These are phyloP conservation scores for Petaurus breviceps DNA, from an alignment of 2,113 vertebrate genomes.

Conservation along the genomic window DNA sequence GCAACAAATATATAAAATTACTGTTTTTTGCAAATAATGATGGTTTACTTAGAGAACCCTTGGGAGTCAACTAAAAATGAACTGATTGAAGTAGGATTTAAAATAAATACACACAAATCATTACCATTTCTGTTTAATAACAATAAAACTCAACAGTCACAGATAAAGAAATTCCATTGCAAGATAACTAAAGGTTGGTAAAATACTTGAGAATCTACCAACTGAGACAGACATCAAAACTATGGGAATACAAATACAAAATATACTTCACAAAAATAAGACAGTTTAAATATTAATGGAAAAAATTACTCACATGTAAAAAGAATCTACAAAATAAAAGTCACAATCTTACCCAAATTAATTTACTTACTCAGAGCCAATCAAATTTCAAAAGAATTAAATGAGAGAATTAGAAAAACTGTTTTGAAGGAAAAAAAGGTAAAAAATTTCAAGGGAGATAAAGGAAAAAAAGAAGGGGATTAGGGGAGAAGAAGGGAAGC, in stretches of 20 bases:
- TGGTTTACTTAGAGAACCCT: background rate
- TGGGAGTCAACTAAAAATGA: background rate
- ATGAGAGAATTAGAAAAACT: background rate
- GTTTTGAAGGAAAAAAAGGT: background rate
- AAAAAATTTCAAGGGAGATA: background rate
- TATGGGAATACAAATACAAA: background rate
- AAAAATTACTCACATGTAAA: background rate
- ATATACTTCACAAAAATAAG: background rate
- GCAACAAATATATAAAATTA: no score
- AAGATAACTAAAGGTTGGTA: background rate
- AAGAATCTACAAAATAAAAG: background rate
- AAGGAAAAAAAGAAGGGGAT: background rate
- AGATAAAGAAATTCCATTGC: background rate
- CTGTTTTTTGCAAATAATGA: background rate
- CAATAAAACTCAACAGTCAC: background rate
- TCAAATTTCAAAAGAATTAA: background rate
- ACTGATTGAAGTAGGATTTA: background rate
- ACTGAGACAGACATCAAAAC: background rate
- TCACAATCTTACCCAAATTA: background rate
- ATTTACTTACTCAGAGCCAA: background rate
- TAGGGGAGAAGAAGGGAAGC: background rate
- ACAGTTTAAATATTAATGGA: background rate
- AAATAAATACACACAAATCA: background rate
- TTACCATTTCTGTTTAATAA: background rate
- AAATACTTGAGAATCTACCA: background rate